Conservation (phyloP, 2,888 invertebrate species). For the Eugnorisma glareosa region DNA sequence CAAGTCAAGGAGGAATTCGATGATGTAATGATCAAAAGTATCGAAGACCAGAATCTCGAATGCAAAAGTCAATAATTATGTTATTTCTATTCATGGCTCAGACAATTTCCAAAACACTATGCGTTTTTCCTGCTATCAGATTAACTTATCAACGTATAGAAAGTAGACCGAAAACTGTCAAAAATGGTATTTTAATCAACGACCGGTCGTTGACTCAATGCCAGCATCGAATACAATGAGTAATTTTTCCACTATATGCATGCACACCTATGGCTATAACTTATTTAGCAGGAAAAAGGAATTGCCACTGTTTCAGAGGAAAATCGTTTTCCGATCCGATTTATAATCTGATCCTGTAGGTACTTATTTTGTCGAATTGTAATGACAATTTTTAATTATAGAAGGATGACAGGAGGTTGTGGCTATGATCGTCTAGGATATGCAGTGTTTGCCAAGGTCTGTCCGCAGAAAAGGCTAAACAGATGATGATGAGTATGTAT, state of each 20-base stretch:
- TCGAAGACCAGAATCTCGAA: not conserved
- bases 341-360: not conserved
- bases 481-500: not conserved
- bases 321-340: not conserved
- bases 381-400: not conserved
- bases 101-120: slow-evolving; percentile 4
- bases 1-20: slow-evolving; percentile 1
- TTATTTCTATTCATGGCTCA: slow-evolving; percentile 12
- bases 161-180: slow-evolving; percentile 27
- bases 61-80: not conserved
- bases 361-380: not conserved
- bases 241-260: not conserved
- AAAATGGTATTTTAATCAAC: slow-evolving; percentile 25
- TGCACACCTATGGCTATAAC: not conserved
- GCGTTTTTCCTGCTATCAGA: slow-evolving; percentile 17
- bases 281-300: not conserved
- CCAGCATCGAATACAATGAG: not conserved
- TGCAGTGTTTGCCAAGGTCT: not conserved
- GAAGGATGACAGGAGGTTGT: not conserved
- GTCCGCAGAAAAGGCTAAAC: not conserved
- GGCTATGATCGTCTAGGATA: not conserved
- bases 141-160: slow-evolving; percentile 33
- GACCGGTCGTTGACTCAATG: slow-evolving; percentile 25
- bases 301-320: not conserved
- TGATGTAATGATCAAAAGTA: slow-evolving; percentile 15